Evolutionary conservation across 2,797 vertebrate genomes (phyloP).

Genomic region (Vespertilio murinus): DNA sequence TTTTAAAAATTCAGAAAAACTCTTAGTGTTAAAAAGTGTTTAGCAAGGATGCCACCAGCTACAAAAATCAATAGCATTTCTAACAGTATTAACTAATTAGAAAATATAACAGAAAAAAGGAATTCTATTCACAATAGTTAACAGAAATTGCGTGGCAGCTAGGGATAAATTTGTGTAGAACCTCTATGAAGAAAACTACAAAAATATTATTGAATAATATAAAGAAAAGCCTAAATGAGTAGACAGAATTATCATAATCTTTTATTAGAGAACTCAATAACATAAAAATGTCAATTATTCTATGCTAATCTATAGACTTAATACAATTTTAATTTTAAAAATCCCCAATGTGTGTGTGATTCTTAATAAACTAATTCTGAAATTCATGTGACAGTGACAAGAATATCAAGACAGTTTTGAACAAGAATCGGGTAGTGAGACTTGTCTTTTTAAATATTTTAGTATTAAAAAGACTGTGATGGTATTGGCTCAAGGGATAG

Average conservation of each 20-base stretch:
- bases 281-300: neutral
- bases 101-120: neutral
- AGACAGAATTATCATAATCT: neutral
- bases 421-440: neutral
- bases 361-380: slow-evolving; percentile 37
- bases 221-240: neutral
- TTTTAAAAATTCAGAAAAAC: slow-evolving; percentile 33
- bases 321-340: slow-evolving; percentile 20
- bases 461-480: neutral
- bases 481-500: neutral
- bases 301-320: neutral
- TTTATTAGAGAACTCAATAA: neutral
- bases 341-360: neutral
- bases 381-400: neutral
- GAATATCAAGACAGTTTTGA: neutral
- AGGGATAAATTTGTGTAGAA: neutral
- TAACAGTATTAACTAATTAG: neutral
- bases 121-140: neutral
- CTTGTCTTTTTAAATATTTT: neutral
- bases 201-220: neutral
- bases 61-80: neutral
- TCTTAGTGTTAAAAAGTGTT: neutral
- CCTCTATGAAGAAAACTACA: neutral
- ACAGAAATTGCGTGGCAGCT: neutral
- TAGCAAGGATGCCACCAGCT: neutral